Evolutionary conservation across 2,797 vertebrate genomes (phyloP).

Genomic region (Rhabdomys pumilio): DNA sequence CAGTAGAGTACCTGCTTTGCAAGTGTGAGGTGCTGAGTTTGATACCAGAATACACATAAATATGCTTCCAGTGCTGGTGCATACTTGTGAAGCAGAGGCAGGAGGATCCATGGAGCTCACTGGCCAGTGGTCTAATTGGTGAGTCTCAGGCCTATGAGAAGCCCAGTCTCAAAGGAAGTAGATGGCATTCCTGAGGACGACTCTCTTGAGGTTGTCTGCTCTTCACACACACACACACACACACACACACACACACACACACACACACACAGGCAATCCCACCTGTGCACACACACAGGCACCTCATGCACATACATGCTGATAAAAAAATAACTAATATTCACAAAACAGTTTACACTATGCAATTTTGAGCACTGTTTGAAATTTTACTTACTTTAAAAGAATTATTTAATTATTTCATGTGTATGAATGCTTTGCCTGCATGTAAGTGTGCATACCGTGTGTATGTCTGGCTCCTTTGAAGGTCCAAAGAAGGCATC

Average conservation of each 20-base stretch:
- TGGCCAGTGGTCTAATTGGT: neutral
- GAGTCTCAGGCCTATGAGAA: neutral
- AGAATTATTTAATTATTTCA: neutral
- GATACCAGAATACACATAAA: neutral
- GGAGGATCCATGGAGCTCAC: neutral
- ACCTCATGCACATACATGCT: neutral
- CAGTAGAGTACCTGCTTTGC: neutral
- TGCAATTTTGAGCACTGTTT: neutral
- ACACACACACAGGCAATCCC: neutral
- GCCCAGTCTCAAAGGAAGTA: neutral
- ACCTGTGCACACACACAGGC: neutral
- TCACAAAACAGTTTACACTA: neutral
- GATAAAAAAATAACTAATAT: neutral
- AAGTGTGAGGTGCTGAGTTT: neutral
- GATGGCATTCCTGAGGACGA: neutral
- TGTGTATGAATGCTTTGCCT: neutral
- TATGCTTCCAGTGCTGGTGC: neutral
- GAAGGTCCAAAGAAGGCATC: neutral
- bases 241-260: neutral
- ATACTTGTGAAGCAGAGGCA: neutral
- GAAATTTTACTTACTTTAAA: neutral
- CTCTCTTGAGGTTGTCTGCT: neutral
- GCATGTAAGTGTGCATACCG: neutral
- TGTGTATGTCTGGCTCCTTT: neutral
- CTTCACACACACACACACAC: neutral